Evolutionary conservation across 2,888 invertebrate species (phyloP), one percentile per base, ranked within the genome.

Genomic region (Vanessa cardui): DNA sequence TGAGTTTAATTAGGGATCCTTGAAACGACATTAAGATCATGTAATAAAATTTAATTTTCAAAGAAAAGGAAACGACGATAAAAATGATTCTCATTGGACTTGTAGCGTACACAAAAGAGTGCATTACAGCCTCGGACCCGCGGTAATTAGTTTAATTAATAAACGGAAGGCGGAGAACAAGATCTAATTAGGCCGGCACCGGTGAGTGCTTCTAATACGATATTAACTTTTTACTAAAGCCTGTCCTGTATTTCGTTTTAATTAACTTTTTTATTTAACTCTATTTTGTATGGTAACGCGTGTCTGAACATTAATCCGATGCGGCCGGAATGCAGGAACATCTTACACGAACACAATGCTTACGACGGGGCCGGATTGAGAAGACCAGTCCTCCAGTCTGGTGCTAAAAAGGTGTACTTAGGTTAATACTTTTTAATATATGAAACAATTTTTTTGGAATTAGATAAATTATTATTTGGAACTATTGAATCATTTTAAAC

Each of bases 111-210:
- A 66, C 58, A 68, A 67, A 62, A 62, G 62, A 66, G 73, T 73
- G 70, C 74, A 72, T 69, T 68, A 70, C 67, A 62, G 62, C 60
- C 59, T 61, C 61, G 67, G 66, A 61, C 56, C 52, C 59, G 64
- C 56, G 64, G 61, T 71, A 70, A 73, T 73, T 70, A 71, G 70
- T 62, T 62, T 64, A 62, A 71, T 71, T 71, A 74, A 70, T 70
- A 70, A 66, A 71, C 67, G 64, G 66, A 62, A 49, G 66, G 16
- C 56, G 58, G 45, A 49, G 47, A 61, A 39, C 58, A 45, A 58
- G 58, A 65, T 58, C 45, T 65, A 58, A 69, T 65, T 65, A 62
- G 20, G 26, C 46, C 49, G 59, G 52, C 12, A 16, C 47, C 52
- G 39, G 50, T 54, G 52, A 54, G 52, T 26, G 52, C 26, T 52